phyloP scores from a whole-genome alignment of 2,113 vertebrate species.

The Lipophrys pholis region DNA sequence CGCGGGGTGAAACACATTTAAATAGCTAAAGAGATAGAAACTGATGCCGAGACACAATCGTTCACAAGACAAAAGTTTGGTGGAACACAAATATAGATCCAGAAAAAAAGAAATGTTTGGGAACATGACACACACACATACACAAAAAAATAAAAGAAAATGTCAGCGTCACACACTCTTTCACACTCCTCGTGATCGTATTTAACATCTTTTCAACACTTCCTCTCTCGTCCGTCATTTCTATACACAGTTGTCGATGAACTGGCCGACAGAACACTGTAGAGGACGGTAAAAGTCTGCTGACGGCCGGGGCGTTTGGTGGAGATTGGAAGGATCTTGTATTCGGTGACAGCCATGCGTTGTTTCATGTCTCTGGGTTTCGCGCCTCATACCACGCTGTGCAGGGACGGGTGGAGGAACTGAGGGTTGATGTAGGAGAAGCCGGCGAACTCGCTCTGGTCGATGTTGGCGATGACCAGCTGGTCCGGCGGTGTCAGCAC shows the following conservation, averaged over 20 bases:
- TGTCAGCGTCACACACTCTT: conserved; percentile 24
- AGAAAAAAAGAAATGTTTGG: conserved; percentile 38
- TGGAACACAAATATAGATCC: conserved; percentile 32
- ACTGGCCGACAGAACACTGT: conserved; percentile 50
- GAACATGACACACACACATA: conserved; percentile 1
- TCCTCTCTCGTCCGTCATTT: conserved; percentile 22
- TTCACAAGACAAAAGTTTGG: conserved; percentile 43
- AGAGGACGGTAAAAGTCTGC: conserved; percentile 46
- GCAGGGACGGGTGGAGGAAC: conserved; percentile 88
- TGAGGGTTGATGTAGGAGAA: conserved; percentile 96
- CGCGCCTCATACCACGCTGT: conserved; percentile 89
- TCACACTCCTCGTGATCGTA: conserved; percentile 17
- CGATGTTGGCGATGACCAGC: conserved; percentile 97
- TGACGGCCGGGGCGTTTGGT: conserved; percentile 15
- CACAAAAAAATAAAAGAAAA: background rate
- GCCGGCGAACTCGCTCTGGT: conserved; percentile 97
- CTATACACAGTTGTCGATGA: conserved; percentile 44
- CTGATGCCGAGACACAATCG: conserved; percentile 47
- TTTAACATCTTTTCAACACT: conserved; percentile 22
- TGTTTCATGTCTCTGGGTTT: background rate
- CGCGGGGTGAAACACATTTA: conserved; percentile 10
- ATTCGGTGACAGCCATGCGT: conserved; percentile 40
- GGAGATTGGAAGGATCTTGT: conserved; percentile 57
- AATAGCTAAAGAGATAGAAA: conserved; percentile 44
- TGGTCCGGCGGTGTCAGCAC: conserved; percentile 96